These are phyloP conservation scores for Todus mexicanus DNA, from an alignment of 2,797 vertebrate species.

Conservation along the genomic window DNA sequence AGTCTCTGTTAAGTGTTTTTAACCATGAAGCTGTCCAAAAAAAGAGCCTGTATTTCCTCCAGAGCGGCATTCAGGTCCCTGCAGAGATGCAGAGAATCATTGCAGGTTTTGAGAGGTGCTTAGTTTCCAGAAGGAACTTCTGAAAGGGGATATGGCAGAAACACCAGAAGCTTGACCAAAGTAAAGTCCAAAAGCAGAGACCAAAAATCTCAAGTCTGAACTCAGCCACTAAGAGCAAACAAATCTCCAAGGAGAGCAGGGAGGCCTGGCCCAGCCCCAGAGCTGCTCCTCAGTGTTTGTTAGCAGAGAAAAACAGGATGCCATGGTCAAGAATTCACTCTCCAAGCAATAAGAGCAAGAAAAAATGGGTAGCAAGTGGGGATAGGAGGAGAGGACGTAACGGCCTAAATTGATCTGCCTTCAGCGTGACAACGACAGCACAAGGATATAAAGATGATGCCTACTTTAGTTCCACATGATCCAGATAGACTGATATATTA, in stretches of 20 bases:
- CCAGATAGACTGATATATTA: not conserved
- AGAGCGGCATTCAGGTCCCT: not conserved
- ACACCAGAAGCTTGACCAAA: not conserved
- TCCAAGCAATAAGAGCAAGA: not conserved
- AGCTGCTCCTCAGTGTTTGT: not conserved
- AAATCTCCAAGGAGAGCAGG: not conserved
- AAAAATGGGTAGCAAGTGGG: not conserved
- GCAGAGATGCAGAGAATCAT: not conserved
- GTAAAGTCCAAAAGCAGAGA: not conserved
- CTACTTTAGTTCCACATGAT: not conserved
- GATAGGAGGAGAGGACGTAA: not conserved
- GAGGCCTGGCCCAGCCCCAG: not conserved
- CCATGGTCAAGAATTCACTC: not conserved
- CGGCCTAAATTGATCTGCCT: not conserved
- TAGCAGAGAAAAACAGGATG: not conserved
- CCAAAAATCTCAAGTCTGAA: not conserved
- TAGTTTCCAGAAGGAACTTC: not conserved
- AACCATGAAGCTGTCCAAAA: not conserved
- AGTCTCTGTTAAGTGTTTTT: not conserved
- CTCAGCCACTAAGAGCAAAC: not conserved
- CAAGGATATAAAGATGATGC: not conserved
- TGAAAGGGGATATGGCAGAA: not conserved
- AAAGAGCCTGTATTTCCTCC: not conserved
- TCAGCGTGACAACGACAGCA: accelerated
- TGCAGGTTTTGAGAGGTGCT: not conserved